phyloP scores from a whole-genome alignment of 1,140 invertebrate species.

The Drosophila navojoa region DNA sequence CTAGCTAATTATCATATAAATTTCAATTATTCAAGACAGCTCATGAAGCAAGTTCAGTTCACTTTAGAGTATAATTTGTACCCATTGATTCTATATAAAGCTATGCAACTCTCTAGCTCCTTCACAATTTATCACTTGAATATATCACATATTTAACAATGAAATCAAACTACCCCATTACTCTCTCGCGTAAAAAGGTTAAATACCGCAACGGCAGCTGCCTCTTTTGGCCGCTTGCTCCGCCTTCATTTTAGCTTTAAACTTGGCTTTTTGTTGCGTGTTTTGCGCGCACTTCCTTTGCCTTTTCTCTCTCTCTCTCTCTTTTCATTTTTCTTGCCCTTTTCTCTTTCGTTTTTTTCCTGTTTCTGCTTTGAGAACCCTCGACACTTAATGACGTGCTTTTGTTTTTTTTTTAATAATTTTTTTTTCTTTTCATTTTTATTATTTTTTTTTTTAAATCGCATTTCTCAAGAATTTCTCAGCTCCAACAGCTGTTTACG shows the following conservation, averaged over 20 bases:
- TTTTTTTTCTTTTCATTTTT: slow-evolving; percentile 22
- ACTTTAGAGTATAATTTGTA: too few relatives aligned
- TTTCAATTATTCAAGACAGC: too few relatives aligned
- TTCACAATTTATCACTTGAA: too few relatives aligned
- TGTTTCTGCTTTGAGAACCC: slow-evolving; percentile 13
- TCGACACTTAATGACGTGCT: slow-evolving; percentile 42
- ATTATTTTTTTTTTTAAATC: slow-evolving; percentile 18
- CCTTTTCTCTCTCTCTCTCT: neutral
- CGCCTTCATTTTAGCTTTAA: slow-evolving; percentile 2
- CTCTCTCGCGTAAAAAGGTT: neutral
- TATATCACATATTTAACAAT: too few relatives aligned
- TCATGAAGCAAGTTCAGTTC: too few relatives aligned
- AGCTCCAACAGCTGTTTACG: slow-evolving; percentile 69
- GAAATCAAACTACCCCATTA: neutral
- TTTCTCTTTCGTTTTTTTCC: neutral
- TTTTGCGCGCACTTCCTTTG: slow-evolving; percentile 35
- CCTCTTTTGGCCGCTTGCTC: neutral
- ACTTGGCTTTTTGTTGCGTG: slow-evolving; percentile 28
- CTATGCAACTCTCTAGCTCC: too few relatives aligned
- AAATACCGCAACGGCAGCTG: slow-evolving; percentile 10
- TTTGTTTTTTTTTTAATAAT: slow-evolving; percentile 51
- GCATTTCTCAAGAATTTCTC: slow-evolving; percentile 39
- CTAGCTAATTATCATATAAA: too few relatives aligned
- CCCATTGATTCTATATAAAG: too few relatives aligned
- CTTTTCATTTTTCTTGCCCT: slow-evolving; percentile 1